phyloP scores from a whole-genome alignment of 2,888 invertebrate genomes.

The Xanthia togata region DNA sequence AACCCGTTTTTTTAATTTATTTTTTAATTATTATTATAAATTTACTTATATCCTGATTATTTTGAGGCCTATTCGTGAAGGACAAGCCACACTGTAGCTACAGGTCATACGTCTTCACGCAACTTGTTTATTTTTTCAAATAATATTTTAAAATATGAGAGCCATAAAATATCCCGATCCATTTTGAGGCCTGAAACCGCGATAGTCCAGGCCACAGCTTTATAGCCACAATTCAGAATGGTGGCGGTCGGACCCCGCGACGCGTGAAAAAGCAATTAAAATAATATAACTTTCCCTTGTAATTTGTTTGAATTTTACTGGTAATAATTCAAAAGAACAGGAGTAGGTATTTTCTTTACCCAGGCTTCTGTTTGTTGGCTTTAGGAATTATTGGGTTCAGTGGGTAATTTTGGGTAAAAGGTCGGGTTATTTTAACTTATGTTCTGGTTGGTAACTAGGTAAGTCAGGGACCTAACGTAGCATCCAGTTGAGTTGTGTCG shows the following conservation, averaged over 20 bases:
- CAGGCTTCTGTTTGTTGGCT: slow-evolving; percentile 12
- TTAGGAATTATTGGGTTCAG: slow-evolving; percentile 37
- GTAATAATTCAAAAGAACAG: slow-evolving; percentile 53
- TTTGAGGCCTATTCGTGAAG: background rate
- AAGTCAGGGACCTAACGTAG: background rate
- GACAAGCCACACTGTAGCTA: too few species aligned
- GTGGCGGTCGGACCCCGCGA: slow-evolving; percentile 23
- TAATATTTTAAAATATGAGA: slow-evolving; percentile 9
- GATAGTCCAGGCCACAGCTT: slow-evolving; percentile 24
- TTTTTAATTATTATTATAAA: too few species aligned
- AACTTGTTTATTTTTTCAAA: too few species aligned
- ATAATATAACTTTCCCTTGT: slow-evolving; percentile 56
- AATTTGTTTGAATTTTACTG: slow-evolving; percentile 54
- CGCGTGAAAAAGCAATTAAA: slow-evolving; percentile 69
- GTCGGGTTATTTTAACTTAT: slow-evolving; percentile 10
- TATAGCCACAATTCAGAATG: slow-evolving; percentile 54
- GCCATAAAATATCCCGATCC: slow-evolving; percentile 11
- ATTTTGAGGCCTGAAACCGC: slow-evolving; percentile 36
- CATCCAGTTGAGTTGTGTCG: background rate
- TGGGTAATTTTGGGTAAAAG: slow-evolving; percentile 8
- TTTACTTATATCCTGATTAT: background rate
- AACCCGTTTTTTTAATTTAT: too few species aligned
- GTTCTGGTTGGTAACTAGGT: background rate
- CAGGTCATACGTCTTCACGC: too few species aligned
- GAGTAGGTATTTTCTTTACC: slow-evolving; percentile 42